Base-by-base conservation (phyloP, 2,888 invertebrate species). In the Pristionchus fissidentatus region DNA sequence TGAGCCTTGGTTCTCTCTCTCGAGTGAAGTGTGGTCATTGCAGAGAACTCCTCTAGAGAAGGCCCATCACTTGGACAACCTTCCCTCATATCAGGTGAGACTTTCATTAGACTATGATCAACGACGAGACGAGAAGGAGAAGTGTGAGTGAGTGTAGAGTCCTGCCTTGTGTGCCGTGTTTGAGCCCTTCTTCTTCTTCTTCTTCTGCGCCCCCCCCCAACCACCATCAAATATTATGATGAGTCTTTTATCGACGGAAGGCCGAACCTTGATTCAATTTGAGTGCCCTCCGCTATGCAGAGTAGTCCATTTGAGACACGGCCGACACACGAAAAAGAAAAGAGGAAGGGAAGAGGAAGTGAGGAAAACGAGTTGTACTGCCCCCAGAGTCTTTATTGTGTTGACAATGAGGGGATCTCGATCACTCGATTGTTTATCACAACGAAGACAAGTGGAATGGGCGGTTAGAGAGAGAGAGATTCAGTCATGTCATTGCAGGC, bases 1-100 rank as follows among this genome's bases (percentile, higher is more conserved):
- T 57, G 41, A 15, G 46, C 49, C 49, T 49, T 46, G 46, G 46
- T 77, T 49, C 43, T 43, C 43, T 73, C 43, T 35, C 75, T 35
- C 57, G 70, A 60, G 83, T 70, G 70, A 70, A 70, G 73, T 52
- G 83, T 55, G 70, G 49, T 66, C 70, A 38, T 91, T 92, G 87
- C 88, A 92, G 92, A 88, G 92, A 81, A 88, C 91, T 84, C 91
- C 91, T 84, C 87, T 91, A 86, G 92, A 92, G 86, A 92, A 92
- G 86, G 88, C 89, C 41, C 89, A 91, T 85, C 92, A 92, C 85
- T 86, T 92, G 83, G 92, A 92, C 85, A 91, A 91, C 83, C 88
- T 92, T 83, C 92, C 92, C 73, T 89, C 91, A 55, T 92, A 92
- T 86, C 92, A 92, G 88, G 91, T 91, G 80, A 81, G 88, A 19